These are phyloP conservation scores for Ichneumoninae sp. DNA, from an alignment of 2,888 invertebrate species.

Conservation along the genomic window DNA sequence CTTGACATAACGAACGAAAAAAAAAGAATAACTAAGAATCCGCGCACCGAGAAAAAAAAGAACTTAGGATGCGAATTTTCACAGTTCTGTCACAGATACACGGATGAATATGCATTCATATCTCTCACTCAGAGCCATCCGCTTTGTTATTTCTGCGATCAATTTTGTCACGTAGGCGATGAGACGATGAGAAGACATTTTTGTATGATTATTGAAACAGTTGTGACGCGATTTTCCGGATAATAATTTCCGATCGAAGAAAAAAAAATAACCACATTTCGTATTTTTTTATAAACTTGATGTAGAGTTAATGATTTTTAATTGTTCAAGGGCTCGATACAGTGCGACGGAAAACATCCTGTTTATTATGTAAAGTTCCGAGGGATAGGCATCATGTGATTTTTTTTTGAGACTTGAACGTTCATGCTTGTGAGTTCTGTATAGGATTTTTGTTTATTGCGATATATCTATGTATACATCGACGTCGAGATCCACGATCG, in stretches of 20 bases:
- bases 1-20: conserved; percentile 71
- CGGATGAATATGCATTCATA: conserved; percentile 8
- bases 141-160: conserved; percentile 56
- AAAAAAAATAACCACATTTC: conserved; percentile 66
- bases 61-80: conserved; percentile 10
- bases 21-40: conserved; percentile 68
- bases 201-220: conserved; percentile 41
- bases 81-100: conserved; percentile 12
- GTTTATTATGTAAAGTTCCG: conserved; percentile 46
- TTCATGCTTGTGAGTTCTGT: conserved; percentile 26
- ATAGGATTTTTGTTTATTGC: conserved; percentile 29
- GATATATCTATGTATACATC: neutral
- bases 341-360: conserved; percentile 42
- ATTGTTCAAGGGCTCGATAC: conserved; percentile 57
- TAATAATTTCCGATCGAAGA: conserved; percentile 53
- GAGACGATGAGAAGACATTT: conserved; percentile 22
- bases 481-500: conserved; percentile 37
- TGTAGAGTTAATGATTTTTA: conserved; percentile 55
- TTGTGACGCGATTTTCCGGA: conserved; percentile 39
- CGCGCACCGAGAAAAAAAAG: conserved; percentile 33
- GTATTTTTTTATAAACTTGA: conserved; percentile 68
- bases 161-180: conserved; percentile 44
- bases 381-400: conserved; percentile 10
- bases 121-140: conserved; percentile 23
- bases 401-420: conserved; percentile 3